Conservation (phyloP, 2,797 vertebrate species). For the Sebastes minor region DNA sequence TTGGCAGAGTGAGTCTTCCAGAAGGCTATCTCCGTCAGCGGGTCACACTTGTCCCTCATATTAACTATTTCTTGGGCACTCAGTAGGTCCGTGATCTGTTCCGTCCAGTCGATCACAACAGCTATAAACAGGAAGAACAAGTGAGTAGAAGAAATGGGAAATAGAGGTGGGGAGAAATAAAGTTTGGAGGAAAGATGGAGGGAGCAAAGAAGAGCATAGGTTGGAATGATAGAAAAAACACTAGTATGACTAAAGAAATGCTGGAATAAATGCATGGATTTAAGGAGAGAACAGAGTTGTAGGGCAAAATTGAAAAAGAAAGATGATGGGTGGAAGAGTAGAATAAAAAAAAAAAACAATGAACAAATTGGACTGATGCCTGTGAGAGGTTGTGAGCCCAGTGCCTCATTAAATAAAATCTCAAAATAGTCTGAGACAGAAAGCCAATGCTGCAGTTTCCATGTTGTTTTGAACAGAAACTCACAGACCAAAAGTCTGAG, state of each 20-base stretch:
- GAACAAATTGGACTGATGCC: not conserved
- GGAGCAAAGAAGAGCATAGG: not conserved
- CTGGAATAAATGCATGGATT: not conserved
- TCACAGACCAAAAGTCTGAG: not conserved
- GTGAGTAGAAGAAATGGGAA: not conserved
- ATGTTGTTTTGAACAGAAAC: not conserved
- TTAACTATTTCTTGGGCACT: conserved; percentile 80
- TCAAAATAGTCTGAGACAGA: not conserved
- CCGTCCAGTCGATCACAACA: conserved; percentile 68
- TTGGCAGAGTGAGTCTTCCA: conserved; percentile 85
- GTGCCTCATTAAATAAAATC: not conserved
- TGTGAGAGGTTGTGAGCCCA: not conserved
- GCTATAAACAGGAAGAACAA: conserved; percentile 26
- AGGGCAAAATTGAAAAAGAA: not conserved
- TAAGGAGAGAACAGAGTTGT: not conserved
- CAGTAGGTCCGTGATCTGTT: conserved; percentile 88
- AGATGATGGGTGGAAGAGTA: not conserved
- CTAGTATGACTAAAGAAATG: not conserved
- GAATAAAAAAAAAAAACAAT: not conserved
- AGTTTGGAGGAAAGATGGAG: not conserved
- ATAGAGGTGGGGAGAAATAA: not conserved
- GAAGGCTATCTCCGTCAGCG: conserved; percentile 88
- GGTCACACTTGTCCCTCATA: conserved; percentile 80
- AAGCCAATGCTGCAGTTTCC: not conserved
- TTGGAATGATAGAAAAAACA: not conserved